Conservation (phyloP, 2,888 invertebrate species). For the Leptopilina syphax region DNA sequence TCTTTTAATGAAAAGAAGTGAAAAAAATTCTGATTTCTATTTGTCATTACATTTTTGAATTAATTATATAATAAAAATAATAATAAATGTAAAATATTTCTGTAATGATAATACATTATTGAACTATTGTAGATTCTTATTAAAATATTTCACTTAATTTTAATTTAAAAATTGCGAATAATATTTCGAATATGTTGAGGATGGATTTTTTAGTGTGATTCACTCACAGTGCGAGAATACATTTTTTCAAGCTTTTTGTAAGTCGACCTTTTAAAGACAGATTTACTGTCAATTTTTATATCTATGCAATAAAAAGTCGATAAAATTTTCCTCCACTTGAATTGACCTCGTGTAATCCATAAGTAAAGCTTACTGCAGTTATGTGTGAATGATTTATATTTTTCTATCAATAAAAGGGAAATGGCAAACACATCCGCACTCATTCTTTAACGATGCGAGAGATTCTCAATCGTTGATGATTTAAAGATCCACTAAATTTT, state of each 20-base stretch:
- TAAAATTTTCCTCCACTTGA: slow-evolving; percentile 1
- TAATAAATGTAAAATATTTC: too few relatives aligned
- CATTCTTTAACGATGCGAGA: slow-evolving; percentile 11
- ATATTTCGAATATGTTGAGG: too few relatives aligned
- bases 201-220: too few relatives aligned
- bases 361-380: slow-evolving; percentile 1
- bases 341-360: slow-evolving; percentile 15
- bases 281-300: slow-evolving; percentile 15
- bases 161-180: too few relatives aligned
- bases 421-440: slow-evolving; percentile 16
- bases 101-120: too few relatives aligned
- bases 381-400: slow-evolving; percentile 13
- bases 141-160: too few relatives aligned
- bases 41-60: too few relatives aligned
- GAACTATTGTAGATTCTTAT: too few relatives aligned
- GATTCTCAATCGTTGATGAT: slow-evolving; percentile 1
- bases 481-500: slow-evolving; percentile 1
- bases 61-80: too few relatives aligned
- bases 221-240: background rate
- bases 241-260: slow-evolving; percentile 14
- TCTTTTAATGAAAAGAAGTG: too few relatives aligned
- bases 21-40: too few relatives aligned
- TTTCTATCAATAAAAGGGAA: background rate
- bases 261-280: slow-evolving; percentile 1
- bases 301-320: slow-evolving; percentile 7